Percentiles rank a stretch among this genome's conserved stretches.
phyloP scores from a whole-genome alignment of 2,797 vertebrate species.

The Graptemys geographica region DNA sequence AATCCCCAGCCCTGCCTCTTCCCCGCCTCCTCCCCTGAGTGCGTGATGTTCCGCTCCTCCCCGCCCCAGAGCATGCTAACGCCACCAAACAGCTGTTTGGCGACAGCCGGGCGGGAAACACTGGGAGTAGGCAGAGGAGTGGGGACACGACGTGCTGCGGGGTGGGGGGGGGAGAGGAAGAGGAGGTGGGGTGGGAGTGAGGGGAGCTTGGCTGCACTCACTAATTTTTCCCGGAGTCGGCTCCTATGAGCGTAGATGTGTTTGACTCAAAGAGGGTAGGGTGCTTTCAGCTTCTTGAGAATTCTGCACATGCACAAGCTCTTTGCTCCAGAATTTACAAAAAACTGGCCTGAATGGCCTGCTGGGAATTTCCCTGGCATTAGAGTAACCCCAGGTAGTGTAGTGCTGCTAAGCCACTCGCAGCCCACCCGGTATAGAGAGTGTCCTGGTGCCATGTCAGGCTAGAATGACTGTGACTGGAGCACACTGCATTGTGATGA shows the following conservation, averaged over 20 bases:
- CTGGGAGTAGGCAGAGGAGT: no score
- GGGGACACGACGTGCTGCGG: no score
- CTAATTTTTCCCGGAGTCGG: no score
- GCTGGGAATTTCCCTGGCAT: conserved; percentile 7
- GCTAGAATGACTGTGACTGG: neutral
- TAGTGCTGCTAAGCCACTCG: neutral
- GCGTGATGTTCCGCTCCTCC: no score
- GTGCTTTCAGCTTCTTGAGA: neutral
- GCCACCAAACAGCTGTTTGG: no score
- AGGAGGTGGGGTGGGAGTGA: no score
- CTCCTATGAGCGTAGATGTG: neutral
- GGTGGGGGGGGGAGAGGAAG: no score
- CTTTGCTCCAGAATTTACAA: neutral
- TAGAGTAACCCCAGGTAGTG: neutral
- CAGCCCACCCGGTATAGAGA: neutral
- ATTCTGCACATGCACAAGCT: neutral
- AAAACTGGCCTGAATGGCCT: neutral
- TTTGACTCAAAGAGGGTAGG: neutral
- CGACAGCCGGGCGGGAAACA: no score
- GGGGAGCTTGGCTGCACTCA: no score
- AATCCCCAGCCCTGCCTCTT: no score
- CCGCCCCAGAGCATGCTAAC: no score
- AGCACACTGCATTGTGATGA: neutral
- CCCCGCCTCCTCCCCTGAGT: no score
- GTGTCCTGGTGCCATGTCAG: neutral